A percentile compares a stretch with the other conserved stretches of the same genome.
phyloP scores from a whole-genome alignment of 2,113 vertebrate species.

The Lasiurus borealis region DNA sequence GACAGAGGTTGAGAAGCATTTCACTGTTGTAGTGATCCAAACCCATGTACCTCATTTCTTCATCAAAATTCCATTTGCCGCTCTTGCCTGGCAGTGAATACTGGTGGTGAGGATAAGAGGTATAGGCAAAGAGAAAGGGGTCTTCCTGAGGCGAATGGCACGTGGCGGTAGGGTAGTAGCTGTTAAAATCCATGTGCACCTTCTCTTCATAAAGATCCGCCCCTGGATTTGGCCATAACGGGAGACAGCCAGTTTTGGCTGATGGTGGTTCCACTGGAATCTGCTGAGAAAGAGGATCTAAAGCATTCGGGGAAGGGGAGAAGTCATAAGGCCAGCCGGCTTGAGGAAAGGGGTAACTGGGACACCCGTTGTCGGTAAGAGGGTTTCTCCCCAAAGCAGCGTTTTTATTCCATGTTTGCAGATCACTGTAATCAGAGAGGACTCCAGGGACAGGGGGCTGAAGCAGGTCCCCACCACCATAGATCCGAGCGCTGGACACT shows the following conservation, averaged over 20 bases:
- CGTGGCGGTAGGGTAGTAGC: neutral
- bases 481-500: conserved; percentile 43
- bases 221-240: neutral
- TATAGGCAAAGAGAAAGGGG: neutral
- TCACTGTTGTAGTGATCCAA: conserved; percentile 66
- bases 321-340: conserved; percentile 63
- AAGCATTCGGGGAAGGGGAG: conserved; percentile 13
- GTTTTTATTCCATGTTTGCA: conserved; percentile 67
- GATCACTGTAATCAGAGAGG: conserved; percentile 35
- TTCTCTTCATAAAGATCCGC: conserved; percentile 68
- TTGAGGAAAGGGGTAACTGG: conserved; percentile 42
- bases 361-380: neutral
- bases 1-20: conserved; percentile 76
- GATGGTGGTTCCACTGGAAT: neutral
- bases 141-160: conserved; percentile 51
- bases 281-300: conserved; percentile 67
- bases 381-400: conserved; percentile 38
- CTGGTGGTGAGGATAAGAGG: conserved; percentile 50
- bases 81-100: neutral
- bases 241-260: conserved; percentile 31
- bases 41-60: neutral
- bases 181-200: neutral
- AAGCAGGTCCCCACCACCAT: conserved; percentile 59
- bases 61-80: neutral
- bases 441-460: conserved; percentile 60